Evolutionary conservation across 2,888 invertebrate species (phyloP).

Genomic region (Pandemis cinnamomeana): DNA sequence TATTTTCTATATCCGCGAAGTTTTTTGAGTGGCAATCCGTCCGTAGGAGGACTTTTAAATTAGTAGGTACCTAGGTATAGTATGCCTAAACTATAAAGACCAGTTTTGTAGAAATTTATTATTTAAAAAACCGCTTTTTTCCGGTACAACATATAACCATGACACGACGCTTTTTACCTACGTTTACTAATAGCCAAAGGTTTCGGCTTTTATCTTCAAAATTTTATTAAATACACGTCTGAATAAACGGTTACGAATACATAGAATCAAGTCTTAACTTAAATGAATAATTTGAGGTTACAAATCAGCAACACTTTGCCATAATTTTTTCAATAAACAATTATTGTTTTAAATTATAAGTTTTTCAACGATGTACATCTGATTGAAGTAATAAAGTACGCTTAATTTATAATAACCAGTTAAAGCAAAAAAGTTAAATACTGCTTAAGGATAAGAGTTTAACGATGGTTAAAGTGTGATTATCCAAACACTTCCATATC

Average conservation of each 20-base stretch:
- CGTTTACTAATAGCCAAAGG: neutral
- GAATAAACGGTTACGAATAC: neutral
- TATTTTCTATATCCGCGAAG: neutral
- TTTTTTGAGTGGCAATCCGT: too few relatives aligned
- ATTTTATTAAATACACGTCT: neutral
- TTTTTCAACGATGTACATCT: neutral
- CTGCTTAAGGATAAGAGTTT: slow-evolving; percentile 24
- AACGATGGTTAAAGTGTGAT: slow-evolving; percentile 10
- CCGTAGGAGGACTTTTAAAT: too few relatives aligned
- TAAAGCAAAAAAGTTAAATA: slow-evolving; percentile 33
- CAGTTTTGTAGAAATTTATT: too few relatives aligned
- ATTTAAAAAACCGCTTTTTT: neutral
- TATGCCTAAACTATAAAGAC: too few relatives aligned
- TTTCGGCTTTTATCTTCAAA: too few relatives aligned
- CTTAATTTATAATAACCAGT: slow-evolving; percentile 19
- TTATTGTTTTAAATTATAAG: slow-evolving; percentile 37
- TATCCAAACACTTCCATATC: slow-evolving; percentile 19
- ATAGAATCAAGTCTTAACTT: neutral
- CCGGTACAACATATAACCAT: neutral
- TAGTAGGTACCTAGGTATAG: too few relatives aligned
- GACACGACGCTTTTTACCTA: neutral
- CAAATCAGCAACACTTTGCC: neutral
- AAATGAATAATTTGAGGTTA: slow-evolving; percentile 15
- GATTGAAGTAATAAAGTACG: neutral
- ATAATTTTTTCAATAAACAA: slow-evolving; percentile 4